Percentiles rank a stretch among this genome's conserved stretches.
Evolutionary conservation across 1,140 invertebrate genomes (phyloP).

Genomic region (Sminthurides bifidus): DNA sequence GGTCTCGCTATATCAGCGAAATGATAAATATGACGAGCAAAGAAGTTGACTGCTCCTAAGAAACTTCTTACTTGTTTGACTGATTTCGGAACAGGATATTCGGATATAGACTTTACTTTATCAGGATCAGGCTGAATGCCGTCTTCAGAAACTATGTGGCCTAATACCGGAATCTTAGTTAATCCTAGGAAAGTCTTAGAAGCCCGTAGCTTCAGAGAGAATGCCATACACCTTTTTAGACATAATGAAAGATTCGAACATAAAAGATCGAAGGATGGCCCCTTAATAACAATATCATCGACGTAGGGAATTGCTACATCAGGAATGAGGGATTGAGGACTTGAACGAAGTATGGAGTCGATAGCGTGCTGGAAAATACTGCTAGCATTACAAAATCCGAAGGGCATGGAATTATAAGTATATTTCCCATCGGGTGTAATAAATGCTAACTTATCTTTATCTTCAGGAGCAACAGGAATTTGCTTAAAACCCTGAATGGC

Average conservation of each 20-base stretch:
- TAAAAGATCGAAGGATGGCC: too few relatives aligned
- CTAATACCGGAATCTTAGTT: constrained; percentile 34
- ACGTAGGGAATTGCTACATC: too few relatives aligned
- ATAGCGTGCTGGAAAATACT: too few relatives aligned
- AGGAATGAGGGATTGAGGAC: too few relatives aligned
- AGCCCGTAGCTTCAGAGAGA: too few relatives aligned
- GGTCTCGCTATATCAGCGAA: constrained; percentile 27
- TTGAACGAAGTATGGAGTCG: too few relatives aligned
- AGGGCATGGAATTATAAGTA: constrained; percentile 35
- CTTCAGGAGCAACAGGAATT: constrained; percentile 35
- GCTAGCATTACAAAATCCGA: too few relatives aligned
- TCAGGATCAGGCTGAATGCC: constrained; percentile 34
- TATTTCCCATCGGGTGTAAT: constrained; percentile 35
- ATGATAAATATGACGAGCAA: constrained; percentile 34
- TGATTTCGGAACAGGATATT: constrained; percentile 31
- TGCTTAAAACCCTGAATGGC: constrained; percentile 42
- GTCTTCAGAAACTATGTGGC: constrained; percentile 33
- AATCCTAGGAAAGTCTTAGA: too few relatives aligned
- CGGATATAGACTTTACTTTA: constrained; percentile 30
- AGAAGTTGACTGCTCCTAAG: constrained; percentile 32
- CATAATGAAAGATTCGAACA: too few relatives aligned
- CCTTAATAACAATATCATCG: too few relatives aligned
- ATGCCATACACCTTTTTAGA: too few relatives aligned
- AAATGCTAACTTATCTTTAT: constrained; percentile 40
- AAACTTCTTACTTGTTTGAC: constrained; percentile 2